A percentile compares a stretch with the other conserved stretches of the same genome.
Evolutionary conservation across 2,888 invertebrate genomes (phyloP).

Genomic region (Norana najaformis): DNA sequence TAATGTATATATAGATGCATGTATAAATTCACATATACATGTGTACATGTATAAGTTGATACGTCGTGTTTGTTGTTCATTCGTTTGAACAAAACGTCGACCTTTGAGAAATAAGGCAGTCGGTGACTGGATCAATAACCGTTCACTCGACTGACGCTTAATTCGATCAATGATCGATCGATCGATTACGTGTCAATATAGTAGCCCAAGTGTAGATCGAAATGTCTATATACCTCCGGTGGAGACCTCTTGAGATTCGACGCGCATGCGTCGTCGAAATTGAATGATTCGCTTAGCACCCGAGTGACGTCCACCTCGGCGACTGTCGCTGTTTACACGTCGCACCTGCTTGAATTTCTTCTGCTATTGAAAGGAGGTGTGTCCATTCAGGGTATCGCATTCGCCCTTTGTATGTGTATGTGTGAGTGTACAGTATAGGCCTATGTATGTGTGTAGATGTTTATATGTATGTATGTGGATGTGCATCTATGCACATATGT

Average conservation of each 20-base stretch:
- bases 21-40: background rate
- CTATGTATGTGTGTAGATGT: background rate
- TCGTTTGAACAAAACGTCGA: background rate
- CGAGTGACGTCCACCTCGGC: background rate
- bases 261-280: background rate
- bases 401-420: background rate
- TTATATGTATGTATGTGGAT: no score
- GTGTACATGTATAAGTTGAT: background rate
- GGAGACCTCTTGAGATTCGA: background rate
- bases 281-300: background rate
- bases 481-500: background rate
- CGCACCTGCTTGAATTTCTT: background rate
- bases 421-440: background rate
- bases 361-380: background rate
- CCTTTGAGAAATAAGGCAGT: background rate
- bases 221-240: background rate
- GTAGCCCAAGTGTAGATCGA: no score
- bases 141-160: background rate
- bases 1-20: background rate
- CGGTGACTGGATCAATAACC: background rate
- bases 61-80: background rate
- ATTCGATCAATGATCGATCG: background rate
- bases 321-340: background rate
- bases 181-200: background rate
- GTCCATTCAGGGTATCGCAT: constrained; percentile 2